These are phyloP conservation scores for Eulimnadia texana DNA, from an alignment of 1,140 invertebrate genomes.

Conservation along the genomic window DNA sequence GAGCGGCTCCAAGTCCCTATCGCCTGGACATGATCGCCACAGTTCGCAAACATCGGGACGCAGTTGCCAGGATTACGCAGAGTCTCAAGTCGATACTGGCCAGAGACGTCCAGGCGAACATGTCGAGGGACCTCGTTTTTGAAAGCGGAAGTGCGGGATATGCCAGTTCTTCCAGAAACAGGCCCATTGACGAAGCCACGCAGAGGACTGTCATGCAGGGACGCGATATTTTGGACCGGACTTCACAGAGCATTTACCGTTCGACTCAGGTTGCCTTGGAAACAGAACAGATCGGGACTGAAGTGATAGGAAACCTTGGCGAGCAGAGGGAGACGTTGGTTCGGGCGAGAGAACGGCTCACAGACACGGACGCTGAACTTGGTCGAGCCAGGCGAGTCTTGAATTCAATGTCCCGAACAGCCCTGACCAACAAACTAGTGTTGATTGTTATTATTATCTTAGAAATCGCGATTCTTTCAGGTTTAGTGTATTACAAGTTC, in stretches of 20 bases:
- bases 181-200: conserved; percentile 16
- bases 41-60: conserved; percentile 10
- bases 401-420: conserved; percentile 40
- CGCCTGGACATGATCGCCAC: conserved; percentile 14
- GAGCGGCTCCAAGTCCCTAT: conserved; percentile 9
- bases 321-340: conserved; percentile 45
- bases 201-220: conserved; percentile 38
- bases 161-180: neutral
- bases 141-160: conserved; percentile 4
- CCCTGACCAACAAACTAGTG: conserved; percentile 51
- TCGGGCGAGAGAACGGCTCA: conserved; percentile 40
- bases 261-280: conserved; percentile 58
- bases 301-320: conserved; percentile 51
- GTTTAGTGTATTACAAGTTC: conserved; percentile 42
- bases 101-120: conserved; percentile 7
- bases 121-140: neutral
- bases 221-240: conserved; percentile 40
- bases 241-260: conserved; percentile 46
- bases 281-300: conserved; percentile 59
- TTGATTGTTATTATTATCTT: conserved; percentile 48
- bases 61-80: neutral
- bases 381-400: conserved; percentile 40
- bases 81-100: neutral
- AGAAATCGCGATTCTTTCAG: conserved; percentile 42
- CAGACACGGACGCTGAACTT: conserved; percentile 45